Base-by-base conservation (phyloP, 35 echinoderm and acorn worm species). In the Apostichopus japonicus region DNA sequence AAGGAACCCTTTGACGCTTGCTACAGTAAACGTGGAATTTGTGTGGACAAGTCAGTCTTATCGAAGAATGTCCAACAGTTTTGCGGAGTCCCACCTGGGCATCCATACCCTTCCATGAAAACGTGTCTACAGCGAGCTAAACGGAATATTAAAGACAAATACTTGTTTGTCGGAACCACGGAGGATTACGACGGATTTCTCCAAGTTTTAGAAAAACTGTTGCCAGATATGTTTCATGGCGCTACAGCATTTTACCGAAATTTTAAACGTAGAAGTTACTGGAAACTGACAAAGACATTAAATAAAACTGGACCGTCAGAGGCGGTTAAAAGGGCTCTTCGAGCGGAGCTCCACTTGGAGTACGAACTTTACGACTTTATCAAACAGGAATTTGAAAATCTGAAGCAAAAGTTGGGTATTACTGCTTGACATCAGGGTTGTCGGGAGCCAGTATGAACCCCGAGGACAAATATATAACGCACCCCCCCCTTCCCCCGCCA, bases 171-270 rank as follows among this genome's bases (percentile, higher is more conserved):
- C 7, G 86, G 86, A 53, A 6, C 33, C 21, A 72, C 33, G 61
- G 86, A 89, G 53, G 61, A 89, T 75, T 89, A 89, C 17, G 23
- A 44, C 44, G 25, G 86, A n/a, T 89, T 89, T 71, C 56, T 89
- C 33, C 8, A 67, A 72, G 24, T 72, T 72, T 54, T 89, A 75
- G 67, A 89, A 54, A 70, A 54, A 89, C 17, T 72, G 23, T n/a
- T 89, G 23, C 86, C 86, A 53, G 8, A 72, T 54, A 33, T 89
- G 56, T 89, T 89, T 62, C 6, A 15, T 27, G 86, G 63, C 24
- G 79, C 79, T 51, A 56, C 54, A 5, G 8, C 33, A 51, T 82
- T 54, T 82, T 82, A 82, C 44, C 33, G 44, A 72, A 15, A 5
- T 67, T 10, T n/a, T 8, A 89, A 89, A 75, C 86, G 23, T 14